Base-by-base conservation (phyloP, 2,113 vertebrate genomes). In the Epinephelus moara region DNA sequence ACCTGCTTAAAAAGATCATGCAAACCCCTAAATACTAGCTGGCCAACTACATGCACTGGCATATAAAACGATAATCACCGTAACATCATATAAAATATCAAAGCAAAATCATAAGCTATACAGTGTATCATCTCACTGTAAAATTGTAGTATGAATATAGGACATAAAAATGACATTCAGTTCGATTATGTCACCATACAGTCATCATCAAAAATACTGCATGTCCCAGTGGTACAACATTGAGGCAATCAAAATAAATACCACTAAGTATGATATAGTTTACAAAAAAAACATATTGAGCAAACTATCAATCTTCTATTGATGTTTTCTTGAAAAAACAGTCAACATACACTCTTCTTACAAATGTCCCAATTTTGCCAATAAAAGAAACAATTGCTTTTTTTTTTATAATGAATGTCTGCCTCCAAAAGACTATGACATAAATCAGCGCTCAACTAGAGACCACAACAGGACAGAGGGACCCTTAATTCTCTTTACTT, bases 301-400 rank as follows among this genome's bases (percentile, higher is more conserved):
- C 57, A 70, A 56, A 64, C 6, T 53, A 18, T 82, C 23, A 57
- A 8, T 57, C n/a, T 55, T 25, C 69, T 23, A 64, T 45, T 18
- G 4, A 73, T 67, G 56, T 55, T 68, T 77, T 67, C 17, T 33
- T 59, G 8, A 47, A 10, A n/a, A 59, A 49, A 76, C 56, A 56
- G 56, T 55, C 2, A 42, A 42, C 10, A 1, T 64, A 60, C 45
- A 60, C 45, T 64, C 81, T 27, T 73, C 49, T 49, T 1, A 3
- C 37, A 37, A 6, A 60, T 60, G 57, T 21, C 23, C 23, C 57
- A 56, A 64, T 52, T 62, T 21, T 53, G 61, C 52, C 71, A 60
- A 61, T 57, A 69, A 72, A 71, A 85, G 40, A 72, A 88, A 79
- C 84, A 70, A 82, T 23, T 79, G 30, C 3, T 27, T 27, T 72